Evolutionary conservation across 2,113 vertebrate genomes (phyloP), one percentile per base, ranked within the genome.

Genomic region (Notarius lentiginosus): DNA sequence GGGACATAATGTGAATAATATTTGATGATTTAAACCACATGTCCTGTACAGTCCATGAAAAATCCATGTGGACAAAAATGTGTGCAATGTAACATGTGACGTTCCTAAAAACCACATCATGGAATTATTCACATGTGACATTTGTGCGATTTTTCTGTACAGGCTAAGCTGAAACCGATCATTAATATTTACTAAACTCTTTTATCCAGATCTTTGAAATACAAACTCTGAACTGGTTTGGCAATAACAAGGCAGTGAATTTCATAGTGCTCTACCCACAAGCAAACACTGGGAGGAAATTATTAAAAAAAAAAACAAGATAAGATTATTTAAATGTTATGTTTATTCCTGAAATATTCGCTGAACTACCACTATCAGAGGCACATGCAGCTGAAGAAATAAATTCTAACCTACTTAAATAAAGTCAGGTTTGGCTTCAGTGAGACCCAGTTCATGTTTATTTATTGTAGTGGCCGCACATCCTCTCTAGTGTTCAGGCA

Each of bases 401-500:
- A 83, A 83, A 83, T 49, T 84, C 86, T 84, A 70, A 68, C 81
- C 66, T 79, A 72, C 61, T 22, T 86, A 88, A 87, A 84, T 89
- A 88, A 89, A 86, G 70, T 73, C 60, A 14, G 49, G 76, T 53
- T 73, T 83, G 70, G 70, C 80, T 82, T 88, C 49, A 51, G 27
- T 41, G 61, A 88, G 75, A 83, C 84, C 83, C 77, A 27, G 81
- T 86, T 85, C 82, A 82, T 84, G 77, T 87, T 87, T 91, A 89
- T 90, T 92, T 86, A 90, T 87, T 30, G 17, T 41, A 49, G 83
- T 79, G 68, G 58, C 56, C 20, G 5, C 53, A 84, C 65, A 87
- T 88, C 87, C 55, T 79, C 75, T 76, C 49, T 60, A 49, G 27
- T 24, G 68, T 83, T 75, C 55, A 47, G 47, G 87, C 66, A 76